A percentile compares a stretch with the other conserved stretches of the same genome.
Conservation (phyloP, 2,797 vertebrate species). For the Lithobates sylvaticus region DNA sequence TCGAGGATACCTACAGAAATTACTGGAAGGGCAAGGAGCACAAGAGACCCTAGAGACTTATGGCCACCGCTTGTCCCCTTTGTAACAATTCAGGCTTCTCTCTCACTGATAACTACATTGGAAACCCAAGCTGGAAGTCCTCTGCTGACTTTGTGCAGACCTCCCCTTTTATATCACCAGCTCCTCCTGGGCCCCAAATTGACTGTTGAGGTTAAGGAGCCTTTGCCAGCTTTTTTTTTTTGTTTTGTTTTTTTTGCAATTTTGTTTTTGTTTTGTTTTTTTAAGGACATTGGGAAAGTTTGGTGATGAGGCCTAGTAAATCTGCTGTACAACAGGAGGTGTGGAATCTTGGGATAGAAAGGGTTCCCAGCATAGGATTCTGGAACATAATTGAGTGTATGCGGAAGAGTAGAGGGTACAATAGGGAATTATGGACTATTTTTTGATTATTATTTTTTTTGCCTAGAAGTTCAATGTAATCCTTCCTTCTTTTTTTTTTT, state of each 20-base stretch:
- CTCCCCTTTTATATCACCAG: neutral
- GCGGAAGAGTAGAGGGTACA: neutral
- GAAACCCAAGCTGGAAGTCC: neutral
- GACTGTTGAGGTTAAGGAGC: neutral
- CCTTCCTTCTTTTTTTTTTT: conserved; percentile 4
- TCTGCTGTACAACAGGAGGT: neutral
- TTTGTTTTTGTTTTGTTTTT: too few relatives aligned
- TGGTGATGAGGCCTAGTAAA: neutral
- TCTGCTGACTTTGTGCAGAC: neutral
- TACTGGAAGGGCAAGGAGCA: conserved; percentile 83
- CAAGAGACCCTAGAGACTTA: conserved; percentile 64
- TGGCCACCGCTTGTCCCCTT: conserved; percentile 9
- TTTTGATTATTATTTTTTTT: conserved; percentile 8
- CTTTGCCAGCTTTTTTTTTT: too few relatives aligned
- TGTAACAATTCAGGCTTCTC: neutral
- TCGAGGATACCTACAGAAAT: conserved; percentile 82
- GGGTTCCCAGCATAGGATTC: neutral
- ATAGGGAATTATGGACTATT: neutral
- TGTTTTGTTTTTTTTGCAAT: too few relatives aligned
- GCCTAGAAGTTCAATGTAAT: conserved; percentile 19
- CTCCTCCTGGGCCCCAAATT: neutral
- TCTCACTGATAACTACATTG: neutral
- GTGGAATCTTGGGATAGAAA: neutral
- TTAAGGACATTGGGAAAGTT: too few relatives aligned
- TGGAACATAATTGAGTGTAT: neutral